Evolutionary conservation across 2,113 vertebrate species (phyloP).

Genomic region (Pollimyrus isidori): DNA sequence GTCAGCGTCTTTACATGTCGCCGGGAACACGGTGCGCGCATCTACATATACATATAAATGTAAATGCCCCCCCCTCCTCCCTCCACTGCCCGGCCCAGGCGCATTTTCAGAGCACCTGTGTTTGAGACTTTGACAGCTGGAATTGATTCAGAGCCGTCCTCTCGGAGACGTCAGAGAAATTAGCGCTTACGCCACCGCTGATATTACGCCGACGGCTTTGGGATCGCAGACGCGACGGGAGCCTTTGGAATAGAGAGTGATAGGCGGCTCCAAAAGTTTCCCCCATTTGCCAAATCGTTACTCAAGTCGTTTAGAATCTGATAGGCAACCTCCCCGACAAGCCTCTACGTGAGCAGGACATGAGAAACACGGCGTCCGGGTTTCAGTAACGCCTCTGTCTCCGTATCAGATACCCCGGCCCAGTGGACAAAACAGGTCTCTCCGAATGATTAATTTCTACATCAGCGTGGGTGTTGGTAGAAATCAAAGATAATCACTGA

Average conservation of each 20-base stretch:
- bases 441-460: background rate
- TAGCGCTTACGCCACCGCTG: slow-evolving; percentile 26
- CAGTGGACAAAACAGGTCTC: background rate
- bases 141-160: slow-evolving; percentile 57
- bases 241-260: background rate
- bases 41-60: slow-evolving; percentile 70
- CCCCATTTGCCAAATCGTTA: background rate
- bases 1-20: slow-evolving; percentile 65
- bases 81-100: background rate
- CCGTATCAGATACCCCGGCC: background rate
- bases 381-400: background rate
- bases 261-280: background rate
- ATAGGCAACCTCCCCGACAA: background rate
- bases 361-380: background rate
- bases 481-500: slow-evolving; percentile 24
- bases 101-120: slow-evolving; percentile 41
- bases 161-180: slow-evolving; percentile 36
- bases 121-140: slow-evolving; percentile 47
- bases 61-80: slow-evolving; percentile 44
- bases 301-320: background rate
- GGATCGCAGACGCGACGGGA: slow-evolving; percentile 2
- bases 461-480: background rate
- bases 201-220: slow-evolving; percentile 28
- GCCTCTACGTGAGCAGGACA: background rate
- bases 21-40: slow-evolving; percentile 42